Evolutionary conservation across 2,797 vertebrate species (phyloP).

Genomic region (Pristis pectinata): DNA sequence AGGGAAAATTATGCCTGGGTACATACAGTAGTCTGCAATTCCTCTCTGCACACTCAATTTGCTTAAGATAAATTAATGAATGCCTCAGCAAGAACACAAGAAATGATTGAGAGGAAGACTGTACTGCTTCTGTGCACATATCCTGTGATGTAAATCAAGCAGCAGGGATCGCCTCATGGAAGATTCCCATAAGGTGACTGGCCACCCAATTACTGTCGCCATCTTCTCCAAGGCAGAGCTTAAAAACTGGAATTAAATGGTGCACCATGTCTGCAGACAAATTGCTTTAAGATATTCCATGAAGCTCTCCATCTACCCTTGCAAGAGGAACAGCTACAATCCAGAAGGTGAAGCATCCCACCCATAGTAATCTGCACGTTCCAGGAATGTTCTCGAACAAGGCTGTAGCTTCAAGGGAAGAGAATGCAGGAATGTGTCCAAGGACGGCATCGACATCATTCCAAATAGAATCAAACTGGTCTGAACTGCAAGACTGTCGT

Average conservation of each 20-base stretch:
- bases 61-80: not conserved
- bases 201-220: not conserved
- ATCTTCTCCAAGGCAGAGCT: not conserved
- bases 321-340: not conserved
- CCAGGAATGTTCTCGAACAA: not conserved
- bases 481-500: no score
- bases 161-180: not conserved
- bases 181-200: not conserved
- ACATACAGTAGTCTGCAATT: not conserved
- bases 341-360: not conserved
- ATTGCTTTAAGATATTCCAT: not conserved
- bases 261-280: not conserved
- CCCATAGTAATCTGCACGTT: no score
- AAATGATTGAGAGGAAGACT: not conserved
- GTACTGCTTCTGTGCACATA: not conserved
- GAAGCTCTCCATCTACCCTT: not conserved
- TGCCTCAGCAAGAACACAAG: not conserved
- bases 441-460: no score
- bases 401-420: not conserved
- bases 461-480: no score
- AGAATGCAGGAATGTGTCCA: not conserved
- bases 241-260: no score
- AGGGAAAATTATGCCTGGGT: not conserved
- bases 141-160: not conserved
- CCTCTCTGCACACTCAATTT: not conserved